Conservation (phyloP, 2,888 invertebrate species). For the Drosophila algonquin region DNA sequence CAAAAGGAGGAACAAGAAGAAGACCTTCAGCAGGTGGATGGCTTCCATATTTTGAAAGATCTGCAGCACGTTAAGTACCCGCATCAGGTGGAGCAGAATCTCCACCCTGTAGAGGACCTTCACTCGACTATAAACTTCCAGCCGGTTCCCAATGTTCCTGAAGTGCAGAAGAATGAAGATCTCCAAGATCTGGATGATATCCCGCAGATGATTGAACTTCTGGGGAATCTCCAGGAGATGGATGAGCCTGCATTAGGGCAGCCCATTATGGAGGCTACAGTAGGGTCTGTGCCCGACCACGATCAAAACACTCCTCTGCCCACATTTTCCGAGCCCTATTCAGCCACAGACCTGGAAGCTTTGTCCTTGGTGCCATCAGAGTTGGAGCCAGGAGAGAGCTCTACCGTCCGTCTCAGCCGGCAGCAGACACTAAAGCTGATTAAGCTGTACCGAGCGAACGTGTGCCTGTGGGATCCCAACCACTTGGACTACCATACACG, state of each 20-base stretch:
- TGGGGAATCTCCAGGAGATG: neutral
- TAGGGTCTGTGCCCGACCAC: neutral
- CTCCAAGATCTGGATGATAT: neutral
- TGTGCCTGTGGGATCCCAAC: slow-evolving; percentile 77
- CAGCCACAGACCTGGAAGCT: slow-evolving; percentile 13
- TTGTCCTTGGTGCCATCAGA: slow-evolving; percentile 3
- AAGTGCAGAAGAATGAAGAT: neutral
- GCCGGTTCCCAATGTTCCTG: neutral
- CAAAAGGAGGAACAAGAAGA: neutral
- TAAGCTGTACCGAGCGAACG: slow-evolving; percentile 60
- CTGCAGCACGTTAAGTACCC: neutral
- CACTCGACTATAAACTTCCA: neutral
- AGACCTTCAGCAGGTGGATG: neutral
- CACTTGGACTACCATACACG: slow-evolving; percentile 71
- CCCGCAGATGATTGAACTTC: neutral
- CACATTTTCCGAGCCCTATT: slow-evolving; percentile 30
- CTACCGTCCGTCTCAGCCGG: slow-evolving; percentile 47
- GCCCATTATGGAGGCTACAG: neutral
- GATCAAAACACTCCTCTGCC: slow-evolving; percentile 1
- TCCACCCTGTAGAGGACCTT: neutral
- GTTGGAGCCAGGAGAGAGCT: neutral
- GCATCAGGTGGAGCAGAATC: neutral
- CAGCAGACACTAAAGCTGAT: slow-evolving; percentile 67
- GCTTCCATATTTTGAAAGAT: neutral
- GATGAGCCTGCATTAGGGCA: neutral